These are phyloP conservation scores for Pyrgilauda ruficollis DNA, from an alignment of 2,113 vertebrate genomes.

Conservation along the genomic window DNA sequence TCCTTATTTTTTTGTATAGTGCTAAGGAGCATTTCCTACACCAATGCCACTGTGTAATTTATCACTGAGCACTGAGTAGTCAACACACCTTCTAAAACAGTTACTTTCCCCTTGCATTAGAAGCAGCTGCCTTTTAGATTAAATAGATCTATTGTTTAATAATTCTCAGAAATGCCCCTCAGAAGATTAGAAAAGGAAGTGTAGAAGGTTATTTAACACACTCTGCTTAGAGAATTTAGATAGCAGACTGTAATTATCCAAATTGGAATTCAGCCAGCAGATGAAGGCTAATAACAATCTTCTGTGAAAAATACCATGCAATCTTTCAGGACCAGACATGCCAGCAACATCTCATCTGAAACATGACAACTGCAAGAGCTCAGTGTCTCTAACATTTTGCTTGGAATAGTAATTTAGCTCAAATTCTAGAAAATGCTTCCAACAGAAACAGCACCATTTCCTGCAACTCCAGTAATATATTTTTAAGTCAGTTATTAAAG, in stretches of 20 bases:
- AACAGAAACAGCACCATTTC: background rate
- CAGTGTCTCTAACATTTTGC: background rate
- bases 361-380: background rate
- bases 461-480: background rate
- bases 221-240: constrained; percentile 7
- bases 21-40: background rate
- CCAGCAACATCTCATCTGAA: constrained; percentile 1
- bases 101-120: background rate
- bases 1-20: background rate
- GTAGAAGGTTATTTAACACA: constrained; percentile 30
- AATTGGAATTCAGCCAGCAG: constrained; percentile 41
- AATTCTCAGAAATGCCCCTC: constrained; percentile 2
- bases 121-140: background rate
- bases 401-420: background rate
- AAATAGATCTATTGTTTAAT: constrained; percentile 24
- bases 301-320: constrained; percentile 13
- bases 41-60: background rate
- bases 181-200: constrained; percentile 22
- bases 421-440: background rate
- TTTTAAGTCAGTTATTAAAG: background rate
- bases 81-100: background rate
- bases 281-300: constrained; percentile 24
- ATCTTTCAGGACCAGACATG: constrained; percentile 13
- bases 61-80: background rate
- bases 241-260: constrained; percentile 22